Base-by-base conservation (phyloP, 2,888 invertebrate genomes). In the Cylloceria caligata region DNA sequence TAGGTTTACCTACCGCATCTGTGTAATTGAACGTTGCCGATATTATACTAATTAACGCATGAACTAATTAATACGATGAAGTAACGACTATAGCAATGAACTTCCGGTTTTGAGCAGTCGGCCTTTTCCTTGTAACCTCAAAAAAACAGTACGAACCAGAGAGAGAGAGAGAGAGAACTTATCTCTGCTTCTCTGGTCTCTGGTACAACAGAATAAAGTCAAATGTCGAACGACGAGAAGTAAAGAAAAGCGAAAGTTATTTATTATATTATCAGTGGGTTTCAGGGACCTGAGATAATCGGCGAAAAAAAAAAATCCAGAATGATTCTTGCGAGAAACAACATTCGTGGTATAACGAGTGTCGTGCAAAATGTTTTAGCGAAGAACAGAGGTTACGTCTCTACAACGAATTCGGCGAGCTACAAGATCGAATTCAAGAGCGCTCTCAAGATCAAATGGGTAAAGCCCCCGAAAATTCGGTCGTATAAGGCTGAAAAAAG, bases 371-470 rank as follows among this genome's bases (percentile, higher is more conserved):
- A 73, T 80, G 64, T 86, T 21, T 30, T 79, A 0, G 5, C 34
- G 16, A 87, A 77, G 39, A 82, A 78, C 36, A 60, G 77, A 5
- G 55, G 80, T 82, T 82, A 72, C 45, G 13, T 83, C 13, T 75
- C 89, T 79, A 83, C 93, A 89, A 85, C 86, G 91, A 90, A 93
- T 93, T 88, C 96, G 83, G 92, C 93, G 87, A 95, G 86, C 49
- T 94, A 96, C 86, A 96, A 96, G 91, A 95, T 95, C 36, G 94
- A 86, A 42, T 94, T 96, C 86, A 96, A 96, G 91, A 95, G 95
- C 36, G 94, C 95, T 88, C 93, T 96, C 16, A 96, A 96, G 92
- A 95, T 97, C 60, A 96, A 96, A 94, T 97, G 97, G 97, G 94
- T 95, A 5, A 94, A 95, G 34, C 97, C 97, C 0, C 95, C 95